Conservation (phyloP, 2,888 invertebrate genomes). For the Miltochrista miniata region DNA sequence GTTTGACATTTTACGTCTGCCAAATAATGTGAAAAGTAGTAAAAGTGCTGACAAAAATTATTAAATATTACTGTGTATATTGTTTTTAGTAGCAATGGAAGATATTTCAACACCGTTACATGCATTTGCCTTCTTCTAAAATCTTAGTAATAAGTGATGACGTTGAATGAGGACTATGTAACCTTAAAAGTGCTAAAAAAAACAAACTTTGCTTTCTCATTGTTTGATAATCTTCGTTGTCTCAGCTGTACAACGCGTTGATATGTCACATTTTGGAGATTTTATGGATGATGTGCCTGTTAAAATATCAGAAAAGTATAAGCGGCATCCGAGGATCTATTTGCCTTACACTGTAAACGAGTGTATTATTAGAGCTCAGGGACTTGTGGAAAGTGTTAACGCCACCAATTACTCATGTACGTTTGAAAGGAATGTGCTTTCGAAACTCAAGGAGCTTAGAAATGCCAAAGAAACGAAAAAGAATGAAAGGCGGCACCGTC, state of each 20-base stretch:
- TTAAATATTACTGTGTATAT: slow-evolving; percentile 34
- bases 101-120: slow-evolving; percentile 21
- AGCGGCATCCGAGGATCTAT: slow-evolving; percentile 87
- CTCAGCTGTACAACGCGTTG: slow-evolving; percentile 50
- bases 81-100: slow-evolving; percentile 47
- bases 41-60: slow-evolving; percentile 36
- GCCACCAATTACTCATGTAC: slow-evolving; percentile 85
- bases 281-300: slow-evolving; percentile 94
- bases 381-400: slow-evolving; percentile 62
- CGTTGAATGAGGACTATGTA: slow-evolving; percentile 74
- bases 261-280: slow-evolving; percentile 81
- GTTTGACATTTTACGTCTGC: slow-evolving; percentile 23
- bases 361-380: slow-evolving; percentile 63
- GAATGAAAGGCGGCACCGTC: slow-evolving; percentile 84
- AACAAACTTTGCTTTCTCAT: slow-evolving; percentile 75
- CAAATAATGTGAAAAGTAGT: slow-evolving; percentile 36
- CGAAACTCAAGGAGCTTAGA: slow-evolving; percentile 88
- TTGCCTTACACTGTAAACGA: slow-evolving; percentile 77
- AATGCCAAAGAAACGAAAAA: slow-evolving; percentile 85
- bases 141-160: slow-evolving; percentile 64
- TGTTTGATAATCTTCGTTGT: slow-evolving; percentile 61
- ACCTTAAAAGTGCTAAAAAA: slow-evolving; percentile 75
- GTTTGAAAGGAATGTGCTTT: slow-evolving; percentile 88
- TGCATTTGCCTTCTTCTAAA: slow-evolving; percentile 32
- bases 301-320: slow-evolving; percentile 94